Percentiles rank a stretch among this genome's conserved stretches.
phyloP scores from a whole-genome alignment of 2,888 invertebrate species.

The Macaria liturata region DNA sequence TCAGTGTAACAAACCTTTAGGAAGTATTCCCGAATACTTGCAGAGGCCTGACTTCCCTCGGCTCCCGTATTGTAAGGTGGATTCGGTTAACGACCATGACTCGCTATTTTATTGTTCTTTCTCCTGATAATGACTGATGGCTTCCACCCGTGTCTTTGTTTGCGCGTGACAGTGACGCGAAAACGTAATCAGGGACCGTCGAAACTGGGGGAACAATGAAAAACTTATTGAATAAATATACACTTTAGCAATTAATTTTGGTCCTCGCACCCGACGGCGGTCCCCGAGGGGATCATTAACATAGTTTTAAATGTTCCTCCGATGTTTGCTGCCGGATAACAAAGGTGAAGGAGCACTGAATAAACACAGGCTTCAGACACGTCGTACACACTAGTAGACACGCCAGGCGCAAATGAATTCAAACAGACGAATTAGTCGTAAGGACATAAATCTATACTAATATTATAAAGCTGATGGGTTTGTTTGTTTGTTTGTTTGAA shows the following conservation, averaged over 20 bases:
- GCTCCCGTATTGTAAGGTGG: slow-evolving; percentile 52
- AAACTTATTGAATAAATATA: slow-evolving; percentile 55
- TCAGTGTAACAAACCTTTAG: slow-evolving; percentile 47
- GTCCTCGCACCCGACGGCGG: slow-evolving; percentile 19
- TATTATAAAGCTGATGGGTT: too few relatives aligned
- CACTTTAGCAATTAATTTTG: slow-evolving; percentile 49
- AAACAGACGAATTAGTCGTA: too few relatives aligned
- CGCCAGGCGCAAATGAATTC: too few relatives aligned
- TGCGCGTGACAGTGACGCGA: slow-evolving; percentile 70
- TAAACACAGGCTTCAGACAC: not conserved
- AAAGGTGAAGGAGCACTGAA: slow-evolving; percentile 9
- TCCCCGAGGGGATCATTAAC: slow-evolving; percentile 28
- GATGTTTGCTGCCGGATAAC: slow-evolving; percentile 15
- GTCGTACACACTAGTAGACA: too few relatives aligned
- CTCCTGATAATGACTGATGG: slow-evolving; percentile 78
- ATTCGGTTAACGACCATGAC: slow-evolving; percentile 76
- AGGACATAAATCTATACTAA: too few relatives aligned
- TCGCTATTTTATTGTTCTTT: slow-evolving; percentile 74
- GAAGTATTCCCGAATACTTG: slow-evolving; percentile 48
- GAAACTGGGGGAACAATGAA: slow-evolving; percentile 56
- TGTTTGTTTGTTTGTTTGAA: too few relatives aligned
- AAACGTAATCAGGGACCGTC: slow-evolving; percentile 72
- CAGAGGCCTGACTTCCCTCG: slow-evolving; percentile 47
- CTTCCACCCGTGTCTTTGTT: slow-evolving; percentile 76
- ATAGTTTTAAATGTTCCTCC: slow-evolving; percentile 24